These are phyloP conservation scores for Strongylocentrotus purpuratus DNA, from an alignment of 35 echinoderm and acorn worm species.

Conservation along the genomic window DNA sequence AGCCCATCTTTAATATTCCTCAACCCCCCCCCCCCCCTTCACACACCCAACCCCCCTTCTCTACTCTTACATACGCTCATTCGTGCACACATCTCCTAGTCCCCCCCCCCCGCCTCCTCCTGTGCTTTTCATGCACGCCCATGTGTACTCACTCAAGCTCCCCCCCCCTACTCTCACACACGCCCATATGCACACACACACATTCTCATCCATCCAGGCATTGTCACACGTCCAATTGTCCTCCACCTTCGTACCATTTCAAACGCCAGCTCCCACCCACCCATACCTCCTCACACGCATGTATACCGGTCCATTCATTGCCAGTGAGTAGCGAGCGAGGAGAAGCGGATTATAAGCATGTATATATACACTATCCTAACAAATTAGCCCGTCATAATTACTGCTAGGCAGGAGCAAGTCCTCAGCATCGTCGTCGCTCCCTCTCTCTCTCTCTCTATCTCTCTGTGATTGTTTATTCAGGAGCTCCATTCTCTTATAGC, in stretches of 20 bases:
- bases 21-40: too few species aligned
- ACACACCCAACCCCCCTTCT: too few species aligned
- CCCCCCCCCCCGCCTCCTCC: background rate
- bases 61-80: background rate
- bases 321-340: background rate
- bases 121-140: background rate
- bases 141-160: background rate
- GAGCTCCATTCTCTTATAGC: background rate
- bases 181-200: background rate
- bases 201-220: background rate
- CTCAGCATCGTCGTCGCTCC: background rate
- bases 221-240: background rate
- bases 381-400: conserved; percentile 40
- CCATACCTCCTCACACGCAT: background rate
- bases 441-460: background rate
- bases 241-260: background rate
- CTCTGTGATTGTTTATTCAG: background rate
- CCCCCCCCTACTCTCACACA: background rate
- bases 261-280: background rate
- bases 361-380: conserved; percentile 32
- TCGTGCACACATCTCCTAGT: background rate
- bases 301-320: background rate
- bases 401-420: background rate
- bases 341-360: conserved; percentile 20
- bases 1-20: too few species aligned